phyloP scores from a whole-genome alignment of 2,888 invertebrate species.

The Drosophila pseudotakahashii region DNA sequence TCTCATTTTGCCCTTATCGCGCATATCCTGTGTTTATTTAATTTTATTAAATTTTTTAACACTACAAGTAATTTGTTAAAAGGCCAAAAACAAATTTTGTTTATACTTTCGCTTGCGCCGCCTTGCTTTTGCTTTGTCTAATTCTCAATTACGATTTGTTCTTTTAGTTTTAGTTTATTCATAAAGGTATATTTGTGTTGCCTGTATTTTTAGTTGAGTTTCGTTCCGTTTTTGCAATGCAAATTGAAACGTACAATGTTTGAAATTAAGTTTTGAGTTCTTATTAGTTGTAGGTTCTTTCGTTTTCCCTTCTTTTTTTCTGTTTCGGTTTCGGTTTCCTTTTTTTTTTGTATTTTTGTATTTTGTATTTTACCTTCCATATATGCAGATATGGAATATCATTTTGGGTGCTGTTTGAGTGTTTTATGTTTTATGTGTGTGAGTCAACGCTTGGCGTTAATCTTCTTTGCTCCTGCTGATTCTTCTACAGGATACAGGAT shows the following conservation, averaged over 20 bases:
- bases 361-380: constrained; percentile 30
- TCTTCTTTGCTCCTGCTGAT: constrained; percentile 25
- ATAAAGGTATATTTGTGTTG: constrained; percentile 26
- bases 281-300: constrained; percentile 22
- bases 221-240: constrained; percentile 31
- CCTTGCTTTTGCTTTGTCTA: constrained; percentile 18
- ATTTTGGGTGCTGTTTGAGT: constrained; percentile 36
- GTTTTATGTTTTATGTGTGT: constrained; percentile 36
- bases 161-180: constrained; percentile 16
- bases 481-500: not conserved
- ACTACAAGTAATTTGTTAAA: constrained; percentile 73
- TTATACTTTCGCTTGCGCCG: constrained; percentile 15
- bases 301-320: constrained; percentile 21
- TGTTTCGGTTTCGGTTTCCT: not conserved
- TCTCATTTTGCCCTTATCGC: not conserved
- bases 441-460: constrained; percentile 62
- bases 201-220: constrained; percentile 32
- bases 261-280: constrained; percentile 16
- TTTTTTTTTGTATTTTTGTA: constrained; percentile 4
- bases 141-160: constrained; percentile 17
- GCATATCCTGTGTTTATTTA: constrained; percentile 24
- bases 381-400: constrained; percentile 52
- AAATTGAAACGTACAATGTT: constrained; percentile 25
- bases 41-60: constrained; percentile 48
- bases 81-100: constrained; percentile 61